Percentiles rank a stretch among this genome's conserved stretches.
These are phyloP conservation scores for roundworm (Caenorhabditis elegans) DNA, from an alignment of 1,140 invertebrate species.

Conservation along the genomic window DNA sequence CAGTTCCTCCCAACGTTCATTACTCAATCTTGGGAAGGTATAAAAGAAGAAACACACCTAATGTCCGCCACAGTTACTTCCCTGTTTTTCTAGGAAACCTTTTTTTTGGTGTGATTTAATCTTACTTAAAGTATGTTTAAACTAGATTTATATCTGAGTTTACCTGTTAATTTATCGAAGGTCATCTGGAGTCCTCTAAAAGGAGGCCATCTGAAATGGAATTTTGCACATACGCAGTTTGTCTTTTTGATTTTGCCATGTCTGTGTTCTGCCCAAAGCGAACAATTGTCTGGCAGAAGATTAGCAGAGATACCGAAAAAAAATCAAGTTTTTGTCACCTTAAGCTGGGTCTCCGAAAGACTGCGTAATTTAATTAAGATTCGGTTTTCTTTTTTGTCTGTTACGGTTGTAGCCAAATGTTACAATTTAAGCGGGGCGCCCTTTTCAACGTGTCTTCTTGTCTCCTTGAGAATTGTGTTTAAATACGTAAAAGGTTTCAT, in stretches of 20 bases:
- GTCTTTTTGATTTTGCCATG: neutral
- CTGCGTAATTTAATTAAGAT: conserved; percentile 9
- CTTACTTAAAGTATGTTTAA: neutral
- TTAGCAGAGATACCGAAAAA: neutral
- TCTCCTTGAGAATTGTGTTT: conserved; percentile 4
- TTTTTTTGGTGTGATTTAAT: neutral
- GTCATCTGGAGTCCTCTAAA: neutral
- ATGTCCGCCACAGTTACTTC: neutral
- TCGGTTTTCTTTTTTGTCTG: neutral
- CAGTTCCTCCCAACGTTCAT: conserved; percentile 6
- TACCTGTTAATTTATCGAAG: neutral
- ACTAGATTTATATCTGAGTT: neutral
- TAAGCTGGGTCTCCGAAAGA: neutral
- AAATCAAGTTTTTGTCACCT: conserved; percentile 16
- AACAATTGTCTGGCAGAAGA: neutral
- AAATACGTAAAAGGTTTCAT: neutral
- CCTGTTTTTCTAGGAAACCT: neutral
- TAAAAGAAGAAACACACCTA: neutral
- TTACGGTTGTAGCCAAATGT: conserved; percentile 4
- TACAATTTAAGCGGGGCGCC: neutral
- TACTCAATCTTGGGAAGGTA: neutral
- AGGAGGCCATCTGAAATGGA: neutral
- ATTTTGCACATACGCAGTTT: neutral
- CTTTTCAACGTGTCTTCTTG: neutral
- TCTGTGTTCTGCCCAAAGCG: neutral